These are phyloP conservation scores for Mallateleia sp. DNA, from an alignment of 2,888 invertebrate species.

Conservation along the genomic window DNA sequence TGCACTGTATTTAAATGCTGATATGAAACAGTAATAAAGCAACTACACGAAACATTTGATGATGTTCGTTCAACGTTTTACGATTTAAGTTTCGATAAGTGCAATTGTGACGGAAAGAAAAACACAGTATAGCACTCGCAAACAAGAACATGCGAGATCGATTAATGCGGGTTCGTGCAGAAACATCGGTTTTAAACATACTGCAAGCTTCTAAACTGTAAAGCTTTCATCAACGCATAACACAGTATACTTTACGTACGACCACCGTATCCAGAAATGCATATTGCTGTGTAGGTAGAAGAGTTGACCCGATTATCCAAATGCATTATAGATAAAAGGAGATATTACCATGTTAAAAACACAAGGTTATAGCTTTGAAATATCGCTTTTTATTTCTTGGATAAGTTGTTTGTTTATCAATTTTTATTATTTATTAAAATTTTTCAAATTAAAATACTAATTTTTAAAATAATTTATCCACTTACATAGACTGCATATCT, in stretches of 20 bases:
- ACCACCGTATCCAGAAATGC: slow-evolving; percentile 86
- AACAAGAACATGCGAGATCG: slow-evolving; percentile 21
- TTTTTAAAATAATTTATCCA: no score
- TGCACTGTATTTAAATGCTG: no score
- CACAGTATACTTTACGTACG: slow-evolving; percentile 87
- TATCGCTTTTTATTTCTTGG: neutral
- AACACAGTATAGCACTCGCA: slow-evolving; percentile 13
- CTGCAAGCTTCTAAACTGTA: slow-evolving; percentile 29
- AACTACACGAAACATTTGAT: no score
- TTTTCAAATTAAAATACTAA: slow-evolving; percentile 33
- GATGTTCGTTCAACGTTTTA: no score
- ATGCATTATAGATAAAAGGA: slow-evolving; percentile 51
- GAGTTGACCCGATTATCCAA: slow-evolving; percentile 72
- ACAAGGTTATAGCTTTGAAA: neutral
- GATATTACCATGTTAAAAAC: slow-evolving; percentile 30
- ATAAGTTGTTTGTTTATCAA: slow-evolving; percentile 18
- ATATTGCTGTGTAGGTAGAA: slow-evolving; percentile 85
- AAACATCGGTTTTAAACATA: slow-evolving; percentile 21
- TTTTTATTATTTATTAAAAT: no score
- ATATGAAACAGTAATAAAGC: no score
- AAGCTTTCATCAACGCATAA: slow-evolving; percentile 43
- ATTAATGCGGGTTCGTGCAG: slow-evolving; percentile 39
- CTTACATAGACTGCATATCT: no score
- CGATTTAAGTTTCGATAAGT: no score
- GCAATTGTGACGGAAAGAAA: neutral